Evolutionary conservation across 53 echinoderm and acorn worm species (phyloP), one percentile per base, ranked within the genome.

Genomic region (Arbacia lixula): DNA sequence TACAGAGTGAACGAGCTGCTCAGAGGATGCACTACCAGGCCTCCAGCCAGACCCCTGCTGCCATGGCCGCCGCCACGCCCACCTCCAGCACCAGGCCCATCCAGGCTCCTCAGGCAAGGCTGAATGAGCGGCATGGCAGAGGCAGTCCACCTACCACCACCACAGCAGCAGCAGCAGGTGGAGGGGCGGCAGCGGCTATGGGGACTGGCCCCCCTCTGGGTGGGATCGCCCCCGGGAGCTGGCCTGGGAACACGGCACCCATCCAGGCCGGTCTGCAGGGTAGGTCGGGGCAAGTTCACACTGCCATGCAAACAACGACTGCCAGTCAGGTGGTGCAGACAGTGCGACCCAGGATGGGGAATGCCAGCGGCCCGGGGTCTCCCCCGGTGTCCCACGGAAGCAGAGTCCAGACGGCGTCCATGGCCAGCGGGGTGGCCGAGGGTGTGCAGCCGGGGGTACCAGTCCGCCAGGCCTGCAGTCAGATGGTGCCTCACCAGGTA

Each of bases 1-100:
- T 94, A 36, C 94, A 94, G 75, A 87, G 80, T 72, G 94, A 94
- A 66, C 88, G 94, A 10, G 91, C 86, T 21, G 86, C 83, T 9
- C 89, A 91, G 42, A 76, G 68, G 62, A 66, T 76, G 88, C 86
- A 91, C 43, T 91, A 76, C 74, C 87, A 63, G 82, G 36, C 30
- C 29, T 37, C 28, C 36, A 10, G 35, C n/a, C 78, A 58, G 36
- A 8, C 46, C 8, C 46, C 46, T 10, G 46, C 8, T 46, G 46
- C 8, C 8, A 8, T 14, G 14, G 46, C 8, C 8, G 8, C 46
- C 14, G 14, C 46, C 79, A 51, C 11, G 77, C 21, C 38, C 64
- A 76, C 67, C n/a, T 62, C 90, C 50, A 55, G 39, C 24, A 77
- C 37, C 66, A 66, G 76, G 33, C 76, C 86, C 25, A 77, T 66